Evolutionary conservation across 2,888 invertebrate genomes (phyloP).

Genomic region (Girardia tigrina): DNA sequence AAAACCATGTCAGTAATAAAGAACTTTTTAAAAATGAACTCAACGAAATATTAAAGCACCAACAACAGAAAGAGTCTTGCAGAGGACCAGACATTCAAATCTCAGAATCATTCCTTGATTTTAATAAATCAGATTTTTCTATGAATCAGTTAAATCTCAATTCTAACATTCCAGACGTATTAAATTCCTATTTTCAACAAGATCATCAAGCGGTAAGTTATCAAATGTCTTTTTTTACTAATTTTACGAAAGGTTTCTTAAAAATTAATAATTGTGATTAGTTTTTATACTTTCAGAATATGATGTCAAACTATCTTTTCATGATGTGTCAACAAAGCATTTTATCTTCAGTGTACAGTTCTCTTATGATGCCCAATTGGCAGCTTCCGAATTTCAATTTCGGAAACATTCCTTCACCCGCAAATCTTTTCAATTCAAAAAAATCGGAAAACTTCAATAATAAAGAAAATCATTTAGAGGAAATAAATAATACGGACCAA

Average conservation of each 20-base stretch:
- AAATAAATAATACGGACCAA: conserved; percentile 9
- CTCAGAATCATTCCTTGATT: conserved; percentile 1
- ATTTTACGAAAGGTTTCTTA: too few species aligned
- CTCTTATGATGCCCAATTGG: background rate
- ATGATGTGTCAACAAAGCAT: conserved; percentile 19
- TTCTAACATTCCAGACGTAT: background rate
- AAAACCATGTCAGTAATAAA: conserved; percentile 23
- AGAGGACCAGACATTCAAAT: background rate
- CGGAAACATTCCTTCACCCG: conserved; percentile 1
- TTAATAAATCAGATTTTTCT: background rate
- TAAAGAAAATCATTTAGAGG: conserved; percentile 6
- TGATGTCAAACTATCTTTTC: background rate
- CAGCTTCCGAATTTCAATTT: conserved; percentile 7
- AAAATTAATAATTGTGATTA: background rate
- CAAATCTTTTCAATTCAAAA: background rate
- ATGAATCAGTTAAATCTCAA: background rate
- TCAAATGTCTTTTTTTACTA: background rate
- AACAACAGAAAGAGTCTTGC: background rate
- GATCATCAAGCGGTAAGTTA: conserved; percentile 11
- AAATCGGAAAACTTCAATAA: background rate
- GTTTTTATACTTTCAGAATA: background rate
- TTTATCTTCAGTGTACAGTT: conserved; percentile 13
- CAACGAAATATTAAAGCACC: background rate
- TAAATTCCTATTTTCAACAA: background rate
- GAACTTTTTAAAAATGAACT: conserved; percentile 14